A percentile compares a stretch with the other conserved stretches of the same genome.
phyloP scores from a whole-genome alignment of 23 tunicate genomes.

The Trididemnum nubilum region DNA sequence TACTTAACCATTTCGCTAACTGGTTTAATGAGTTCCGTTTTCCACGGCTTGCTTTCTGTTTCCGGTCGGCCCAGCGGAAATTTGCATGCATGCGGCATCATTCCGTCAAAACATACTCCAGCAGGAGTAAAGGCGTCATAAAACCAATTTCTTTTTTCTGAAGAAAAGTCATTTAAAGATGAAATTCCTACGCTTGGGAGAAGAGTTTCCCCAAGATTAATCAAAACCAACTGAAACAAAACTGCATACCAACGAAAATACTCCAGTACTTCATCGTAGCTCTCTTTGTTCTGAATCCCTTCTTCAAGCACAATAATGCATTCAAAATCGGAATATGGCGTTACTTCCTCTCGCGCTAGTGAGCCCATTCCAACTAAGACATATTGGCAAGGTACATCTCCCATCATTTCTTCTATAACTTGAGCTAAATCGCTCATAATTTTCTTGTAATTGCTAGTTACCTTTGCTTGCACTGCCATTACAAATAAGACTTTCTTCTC shows the following conservation, averaged over 20 bases:
- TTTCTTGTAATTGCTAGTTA: neutral
- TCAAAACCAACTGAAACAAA: neutral
- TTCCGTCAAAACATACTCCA: constrained; percentile 19
- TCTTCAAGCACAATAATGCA: constrained; percentile 10
- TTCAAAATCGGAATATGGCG: too few relatives aligned
- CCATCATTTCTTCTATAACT: neutral
- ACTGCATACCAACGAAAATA: constrained; percentile 24
- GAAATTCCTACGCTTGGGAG: constrained; percentile 5
- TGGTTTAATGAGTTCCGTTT: too few relatives aligned
- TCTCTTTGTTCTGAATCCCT: neutral
- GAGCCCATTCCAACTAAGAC: neutral
- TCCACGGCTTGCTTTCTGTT: too few relatives aligned
- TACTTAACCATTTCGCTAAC: too few relatives aligned
- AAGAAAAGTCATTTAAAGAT: constrained; percentile 9
- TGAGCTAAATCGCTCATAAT: neutral
- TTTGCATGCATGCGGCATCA: too few relatives aligned
- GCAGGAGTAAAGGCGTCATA: constrained; percentile 2
- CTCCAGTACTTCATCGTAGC: neutral
- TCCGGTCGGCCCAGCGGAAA: too few relatives aligned
- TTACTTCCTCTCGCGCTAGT: constrained; percentile 1
- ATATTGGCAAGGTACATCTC: constrained; percentile 1
- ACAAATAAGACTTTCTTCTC: too few relatives aligned
- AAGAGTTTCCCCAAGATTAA: constrained; percentile 3
- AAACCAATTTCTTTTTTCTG: neutral
- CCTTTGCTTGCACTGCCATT: too few relatives aligned